phyloP scores from a whole-genome alignment of 2,797 vertebrate genomes.

The Takifugu ocellatus region DNA sequence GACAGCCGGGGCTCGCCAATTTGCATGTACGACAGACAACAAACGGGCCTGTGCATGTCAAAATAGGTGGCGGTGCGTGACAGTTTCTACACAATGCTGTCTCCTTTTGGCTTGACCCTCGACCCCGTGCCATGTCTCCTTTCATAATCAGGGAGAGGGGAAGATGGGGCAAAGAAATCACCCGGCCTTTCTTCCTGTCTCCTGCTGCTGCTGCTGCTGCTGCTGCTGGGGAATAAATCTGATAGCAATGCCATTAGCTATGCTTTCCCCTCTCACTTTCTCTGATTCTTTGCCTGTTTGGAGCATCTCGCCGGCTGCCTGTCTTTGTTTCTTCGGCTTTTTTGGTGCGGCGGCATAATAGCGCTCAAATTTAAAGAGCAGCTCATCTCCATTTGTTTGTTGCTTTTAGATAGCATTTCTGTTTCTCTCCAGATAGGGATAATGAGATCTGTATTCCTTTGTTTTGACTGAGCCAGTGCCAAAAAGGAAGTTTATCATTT shows the following conservation, averaged over 20 bases:
- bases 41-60: slow-evolving; percentile 99
- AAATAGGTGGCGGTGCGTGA: slow-evolving; percentile 99
- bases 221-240: slow-evolving; percentile 86
- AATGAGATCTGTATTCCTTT: slow-evolving; percentile 63
- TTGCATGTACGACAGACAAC: slow-evolving; percentile 99
- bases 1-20: slow-evolving; percentile 94
- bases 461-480: slow-evolving; percentile 55
- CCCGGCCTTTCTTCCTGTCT: slow-evolving; percentile 77
- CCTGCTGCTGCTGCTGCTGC: slow-evolving; percentile 72
- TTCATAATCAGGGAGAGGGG: slow-evolving; percentile 87
- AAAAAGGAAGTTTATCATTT: slow-evolving; percentile 58
- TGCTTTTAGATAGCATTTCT: slow-evolving; percentile 65
- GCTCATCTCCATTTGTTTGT: slow-evolving; percentile 63
- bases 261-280: slow-evolving; percentile 64
- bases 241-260: slow-evolving; percentile 92
- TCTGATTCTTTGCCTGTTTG: slow-evolving; percentile 59
- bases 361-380: slow-evolving; percentile 58
- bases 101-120: slow-evolving; percentile 96
- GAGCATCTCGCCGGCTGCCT: slow-evolving; percentile 59
- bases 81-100: slow-evolving; percentile 99
- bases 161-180: slow-evolving; percentile 80
- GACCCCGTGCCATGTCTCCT: slow-evolving; percentile 96
- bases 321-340: slow-evolving; percentile 10
- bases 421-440: slow-evolving; percentile 42
- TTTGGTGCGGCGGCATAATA: slow-evolving; percentile 74